Percentiles rank a stretch among this genome's conserved stretches.
Conservation (phyloP, 2,113 vertebrate genomes). For the Pogonocichla stellata region DNA sequence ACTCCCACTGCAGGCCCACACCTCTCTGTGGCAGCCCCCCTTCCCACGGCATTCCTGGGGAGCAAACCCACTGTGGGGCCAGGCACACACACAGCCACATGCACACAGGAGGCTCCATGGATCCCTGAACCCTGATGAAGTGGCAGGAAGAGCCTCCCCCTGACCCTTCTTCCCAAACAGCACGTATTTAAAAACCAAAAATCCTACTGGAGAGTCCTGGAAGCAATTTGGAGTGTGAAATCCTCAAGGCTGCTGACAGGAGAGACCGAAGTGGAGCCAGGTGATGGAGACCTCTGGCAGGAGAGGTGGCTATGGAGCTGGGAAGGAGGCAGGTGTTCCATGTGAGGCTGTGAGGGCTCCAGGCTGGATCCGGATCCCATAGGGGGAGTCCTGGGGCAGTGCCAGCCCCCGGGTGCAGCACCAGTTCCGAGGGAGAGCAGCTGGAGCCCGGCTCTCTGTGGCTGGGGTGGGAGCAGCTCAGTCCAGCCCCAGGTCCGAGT, state of each 20-base stretch:
- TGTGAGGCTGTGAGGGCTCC: background rate
- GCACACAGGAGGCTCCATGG: accelerated
- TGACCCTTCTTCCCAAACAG: background rate
- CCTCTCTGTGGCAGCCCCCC: background rate
- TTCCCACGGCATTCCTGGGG: background rate
- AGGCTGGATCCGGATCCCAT: background rate
- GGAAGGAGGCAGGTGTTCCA: background rate
- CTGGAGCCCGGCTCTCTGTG: background rate
- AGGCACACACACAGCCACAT: accelerated
- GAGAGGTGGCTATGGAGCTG: background rate
- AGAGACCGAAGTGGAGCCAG: background rate
- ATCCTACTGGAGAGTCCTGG: constrained; percentile 13
- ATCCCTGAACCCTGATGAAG: background rate
- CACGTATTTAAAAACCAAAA: background rate
- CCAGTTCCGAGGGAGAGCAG: background rate
- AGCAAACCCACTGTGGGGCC: background rate
- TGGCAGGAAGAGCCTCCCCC: background rate
- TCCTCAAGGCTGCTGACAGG: background rate
- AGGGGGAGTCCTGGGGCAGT: background rate
- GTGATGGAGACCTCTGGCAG: background rate
- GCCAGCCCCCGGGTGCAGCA: constrained; percentile 40
- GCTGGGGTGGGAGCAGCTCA: constrained; percentile 20
- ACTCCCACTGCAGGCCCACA: background rate
- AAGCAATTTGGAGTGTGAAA: background rate
- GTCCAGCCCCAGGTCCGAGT: constrained; percentile 77